These are phyloP conservation scores for Microchirus variegatus DNA, from an alignment of 2,797 vertebrate genomes.

Conservation along the genomic window DNA sequence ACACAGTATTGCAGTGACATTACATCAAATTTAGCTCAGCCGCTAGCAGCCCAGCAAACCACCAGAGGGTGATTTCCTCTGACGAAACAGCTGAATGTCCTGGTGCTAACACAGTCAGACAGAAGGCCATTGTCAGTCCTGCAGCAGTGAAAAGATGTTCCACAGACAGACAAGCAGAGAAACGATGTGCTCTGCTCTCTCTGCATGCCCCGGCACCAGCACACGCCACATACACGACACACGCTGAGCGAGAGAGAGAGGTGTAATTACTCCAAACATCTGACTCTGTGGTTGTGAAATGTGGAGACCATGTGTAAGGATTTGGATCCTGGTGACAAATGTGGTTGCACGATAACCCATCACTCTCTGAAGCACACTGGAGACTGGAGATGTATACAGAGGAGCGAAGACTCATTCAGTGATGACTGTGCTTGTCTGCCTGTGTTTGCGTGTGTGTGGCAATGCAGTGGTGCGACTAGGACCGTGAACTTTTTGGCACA, in stretches of 20 bases:
- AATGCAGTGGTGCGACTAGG: slow-evolving; percentile 27
- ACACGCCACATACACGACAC: slow-evolving; percentile 29
- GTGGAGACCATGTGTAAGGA: slow-evolving; percentile 75
- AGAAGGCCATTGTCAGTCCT: slow-evolving; percentile 64
- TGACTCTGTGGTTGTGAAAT: slow-evolving; percentile 67
- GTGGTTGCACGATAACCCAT: slow-evolving; percentile 58
- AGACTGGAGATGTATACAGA: slow-evolving; percentile 47
- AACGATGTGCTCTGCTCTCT: slow-evolving; percentile 27
- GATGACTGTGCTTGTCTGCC: slow-evolving; percentile 24
- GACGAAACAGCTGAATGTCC: slow-evolving; percentile 61
- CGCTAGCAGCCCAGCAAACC: slow-evolving; percentile 51
- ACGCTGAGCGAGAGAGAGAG: slow-evolving; percentile 30
- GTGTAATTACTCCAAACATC: slow-evolving; percentile 57
- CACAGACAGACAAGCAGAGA: slow-evolving; percentile 45
- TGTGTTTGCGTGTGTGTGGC: not conserved
- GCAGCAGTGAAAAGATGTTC: slow-evolving; percentile 55
- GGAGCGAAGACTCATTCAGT: slow-evolving; percentile 15
- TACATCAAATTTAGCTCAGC: slow-evolving; percentile 71
- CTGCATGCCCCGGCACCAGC: slow-evolving; percentile 18
- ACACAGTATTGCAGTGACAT: slow-evolving; percentile 56
- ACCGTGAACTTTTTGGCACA: slow-evolving; percentile 60
- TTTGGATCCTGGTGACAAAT: slow-evolving; percentile 68
- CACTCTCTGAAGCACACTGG: slow-evolving; percentile 52
- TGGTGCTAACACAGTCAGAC: slow-evolving; percentile 48
- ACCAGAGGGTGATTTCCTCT: slow-evolving; percentile 64